These are phyloP conservation scores for Antennarius maculatus DNA, from an alignment of 2,797 vertebrate species.

Conservation along the genomic window DNA sequence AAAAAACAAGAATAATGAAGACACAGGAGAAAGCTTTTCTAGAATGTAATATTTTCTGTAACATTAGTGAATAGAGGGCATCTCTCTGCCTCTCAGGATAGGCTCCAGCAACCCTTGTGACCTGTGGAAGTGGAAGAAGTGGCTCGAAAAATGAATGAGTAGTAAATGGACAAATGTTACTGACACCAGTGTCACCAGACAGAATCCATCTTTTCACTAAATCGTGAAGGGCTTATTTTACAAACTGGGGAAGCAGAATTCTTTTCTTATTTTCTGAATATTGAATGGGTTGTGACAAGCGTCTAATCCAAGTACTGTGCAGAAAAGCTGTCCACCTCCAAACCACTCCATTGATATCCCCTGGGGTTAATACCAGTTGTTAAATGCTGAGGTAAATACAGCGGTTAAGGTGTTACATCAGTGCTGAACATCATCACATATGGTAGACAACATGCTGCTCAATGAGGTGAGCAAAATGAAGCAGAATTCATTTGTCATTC, in stretches of 20 bases:
- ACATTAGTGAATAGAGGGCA: not conserved
- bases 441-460: not conserved
- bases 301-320: conserved; percentile 52
- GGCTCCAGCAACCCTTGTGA: too few species aligned
- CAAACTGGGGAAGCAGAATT: conserved; percentile 4
- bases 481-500: too few species aligned
- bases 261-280: not conserved
- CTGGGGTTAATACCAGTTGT: conserved; percentile 47
- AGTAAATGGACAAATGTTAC: not conserved
- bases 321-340: conserved; percentile 46
- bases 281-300: conserved; percentile 61
- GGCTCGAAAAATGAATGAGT: too few species aligned
- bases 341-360: conserved; percentile 43
- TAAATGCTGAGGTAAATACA: conserved; percentile 41
- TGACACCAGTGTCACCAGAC: not conserved
- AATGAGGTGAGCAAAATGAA: too few species aligned
- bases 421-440: conserved; percentile 8
- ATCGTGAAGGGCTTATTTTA: conserved; percentile 15
- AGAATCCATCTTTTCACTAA: conserved; percentile 2
- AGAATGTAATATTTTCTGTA: conserved; percentile 8
- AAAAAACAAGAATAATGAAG: conserved; percentile 33
- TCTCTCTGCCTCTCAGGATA: too few species aligned
- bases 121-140: too few species aligned
- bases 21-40: conserved; percentile 33
- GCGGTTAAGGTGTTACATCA: conserved; percentile 12